phyloP scores from a whole-genome alignment of 2,888 invertebrate species.

The Noctuana brunneofusca region DNA sequence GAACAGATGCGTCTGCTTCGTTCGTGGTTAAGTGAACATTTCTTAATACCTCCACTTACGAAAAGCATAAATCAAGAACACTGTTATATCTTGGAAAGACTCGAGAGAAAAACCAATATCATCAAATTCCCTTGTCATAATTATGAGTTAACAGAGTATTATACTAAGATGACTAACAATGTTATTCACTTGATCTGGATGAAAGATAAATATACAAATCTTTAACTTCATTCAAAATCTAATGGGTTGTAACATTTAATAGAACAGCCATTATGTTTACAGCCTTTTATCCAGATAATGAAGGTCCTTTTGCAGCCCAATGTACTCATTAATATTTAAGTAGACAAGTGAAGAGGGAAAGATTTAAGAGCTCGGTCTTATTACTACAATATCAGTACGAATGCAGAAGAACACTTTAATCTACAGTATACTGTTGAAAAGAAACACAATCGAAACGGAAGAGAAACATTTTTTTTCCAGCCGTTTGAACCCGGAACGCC shows the following conservation, averaged over 20 bases:
- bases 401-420: constrained; percentile 12
- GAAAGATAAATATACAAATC: too few species aligned
- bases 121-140: too few species aligned
- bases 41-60: constrained; percentile 18
- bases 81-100: constrained; percentile 3
- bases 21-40: constrained; percentile 13
- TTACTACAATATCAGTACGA: constrained; percentile 13
- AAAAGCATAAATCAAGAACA: constrained; percentile 5
- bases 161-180: too few species aligned
- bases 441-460: background rate
- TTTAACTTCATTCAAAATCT: background rate
- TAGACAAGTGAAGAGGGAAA: background rate
- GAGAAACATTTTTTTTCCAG: constrained; percentile 10
- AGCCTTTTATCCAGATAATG: constrained; percentile 13
- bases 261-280: background rate
- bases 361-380: constrained; percentile 1
- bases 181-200: too few species aligned
- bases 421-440: constrained; percentile 13
- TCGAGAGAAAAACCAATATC: background rate
- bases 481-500: constrained; percentile 18
- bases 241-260: background rate
- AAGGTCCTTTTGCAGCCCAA: constrained; percentile 9
- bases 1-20: constrained; percentile 27
- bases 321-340: constrained; percentile 27
- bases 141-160: too few species aligned